Evolutionary conservation across 1,140 invertebrate genomes (phyloP), one percentile per base, ranked within the genome.

Genomic region (Cheumatopsyche charites): DNA sequence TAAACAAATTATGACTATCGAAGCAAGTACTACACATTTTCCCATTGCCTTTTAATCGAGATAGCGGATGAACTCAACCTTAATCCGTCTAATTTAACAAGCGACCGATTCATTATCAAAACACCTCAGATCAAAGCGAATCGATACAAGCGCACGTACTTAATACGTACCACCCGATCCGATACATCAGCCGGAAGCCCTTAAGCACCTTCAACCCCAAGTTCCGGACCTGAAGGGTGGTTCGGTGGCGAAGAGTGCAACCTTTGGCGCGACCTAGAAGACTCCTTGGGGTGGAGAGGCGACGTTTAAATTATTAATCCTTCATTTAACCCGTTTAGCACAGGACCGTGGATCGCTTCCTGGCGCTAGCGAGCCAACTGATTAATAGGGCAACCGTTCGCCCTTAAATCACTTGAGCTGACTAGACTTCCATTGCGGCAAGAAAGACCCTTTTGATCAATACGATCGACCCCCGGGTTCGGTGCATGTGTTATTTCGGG

Each of bases 291-390:
- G 55, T 2, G n/a, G n/a, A 25, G 19, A 43, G 63, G 63, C 15
- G 62, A 63, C 29, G 42, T 63, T 65, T 72, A 58, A 72, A 73
- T 73, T 73, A 73, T 73, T 73, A 73, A 73, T 63, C 67, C 72
- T 69, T 73, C 72, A 70, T 73, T 73, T 73, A 73, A 67, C 67
- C 67, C 72, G 72, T 67, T 73, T 73, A 73, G 43, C 43, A 67
- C 61, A 62, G 58, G 52, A 62, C 63, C 23, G 23, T 15, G 63
- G 63, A 66, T 62, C 49, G 67, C 23, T 62, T 62, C 61, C 58
- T 69, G 47, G 52, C 43, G 65, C 43, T 15, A 36, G 29, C 29
- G 67, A n/a, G 49, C 29, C 25, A 45, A 61, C 52, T 70, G 67
- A 70, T 70, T 70, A 70, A 70, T 70, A 58, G 67, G 52, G 15